Conservation (phyloP, 2,888 invertebrate genomes). For the Linnaemya vulpina region DNA sequence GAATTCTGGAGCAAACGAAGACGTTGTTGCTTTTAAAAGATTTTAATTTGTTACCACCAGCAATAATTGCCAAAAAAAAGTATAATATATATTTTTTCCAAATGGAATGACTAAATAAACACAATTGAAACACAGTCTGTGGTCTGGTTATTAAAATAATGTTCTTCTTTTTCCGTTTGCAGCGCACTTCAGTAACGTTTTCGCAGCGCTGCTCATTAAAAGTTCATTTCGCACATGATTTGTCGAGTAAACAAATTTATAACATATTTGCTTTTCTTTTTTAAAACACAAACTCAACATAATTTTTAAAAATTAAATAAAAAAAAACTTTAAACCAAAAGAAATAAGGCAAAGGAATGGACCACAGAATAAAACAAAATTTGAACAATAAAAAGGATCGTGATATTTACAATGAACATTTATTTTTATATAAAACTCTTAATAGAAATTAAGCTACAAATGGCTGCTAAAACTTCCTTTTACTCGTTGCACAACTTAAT, state of each 20-base stretch:
- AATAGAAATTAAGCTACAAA: too few species aligned
- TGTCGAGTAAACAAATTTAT: conserved; percentile 31
- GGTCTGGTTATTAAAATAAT: conserved; percentile 54
- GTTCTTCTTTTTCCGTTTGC: background rate
- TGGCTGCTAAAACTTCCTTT: too few species aligned
- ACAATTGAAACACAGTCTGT: conserved; percentile 65
- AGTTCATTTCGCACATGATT: conserved; percentile 42
- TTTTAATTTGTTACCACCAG: conserved; percentile 53
- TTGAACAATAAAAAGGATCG: too few species aligned
- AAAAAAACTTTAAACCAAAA: background rate
- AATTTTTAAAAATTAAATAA: background rate
- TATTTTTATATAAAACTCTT: too few species aligned
- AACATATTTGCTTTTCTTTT: background rate
- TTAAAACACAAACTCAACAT: conserved; percentile 4
- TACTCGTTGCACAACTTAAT: too few species aligned
- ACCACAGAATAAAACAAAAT: too few species aligned
- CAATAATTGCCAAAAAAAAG: conserved; percentile 52
- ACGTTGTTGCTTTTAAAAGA: conserved; percentile 18
- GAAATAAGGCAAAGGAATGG: too few species aligned
- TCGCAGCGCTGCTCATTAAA: conserved; percentile 3
- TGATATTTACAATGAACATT: too few species aligned
- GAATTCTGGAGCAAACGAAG: conserved; percentile 8
- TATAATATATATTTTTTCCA: conserved; percentile 36
- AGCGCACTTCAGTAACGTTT: background rate
- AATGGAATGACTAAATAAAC: conserved; percentile 61